Evolutionary conservation across 2,113 vertebrate species (phyloP), one percentile per base, ranked within the genome.

Genomic region (Lepus europaeus): DNA sequence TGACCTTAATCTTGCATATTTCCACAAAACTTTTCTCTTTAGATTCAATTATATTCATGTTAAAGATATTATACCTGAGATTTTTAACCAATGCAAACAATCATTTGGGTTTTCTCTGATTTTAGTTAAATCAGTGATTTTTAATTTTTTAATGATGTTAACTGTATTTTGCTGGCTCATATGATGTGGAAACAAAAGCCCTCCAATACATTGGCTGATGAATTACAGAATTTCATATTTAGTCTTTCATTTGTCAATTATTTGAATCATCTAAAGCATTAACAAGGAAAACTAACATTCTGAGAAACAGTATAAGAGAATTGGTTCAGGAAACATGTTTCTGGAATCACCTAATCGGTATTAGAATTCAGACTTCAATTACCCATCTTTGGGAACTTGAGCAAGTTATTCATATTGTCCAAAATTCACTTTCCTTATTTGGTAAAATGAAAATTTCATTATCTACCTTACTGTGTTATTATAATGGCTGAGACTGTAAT

Each of bases 1-100:
- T 94, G 31, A 90, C n/a, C 53, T 78, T 53, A 90, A 78, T 25
- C 73, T 56, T 92, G 53, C 2, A 89, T 11, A 89, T 66, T 94
- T 82, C 66, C 64, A 78, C 25, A 81, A 76, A 80, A 85, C n/a
- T 31, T 59, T 87, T 39, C 59, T 70, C n/a, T 78, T 39, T 33
- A 94, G 9, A 83, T 93, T 49, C 68, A 73, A 39, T 4, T 90
- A n/a, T 16, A 25, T 79, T 95, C 10, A 87, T 64, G 89, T 89
- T 69, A 89, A 94, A 86, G 61, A 77, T 36, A 92, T 22, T 64
- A 82, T 25, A 45, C 68, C 29, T 82, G 25, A 89, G 49, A 79
- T 81, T 87, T 77, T 69, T 3, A 89, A 85, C 36, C 73, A 27
- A 53, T 68, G 0, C 56, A 49, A 95, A 72, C 1, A 64, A 51